A percentile compares a stretch with the other conserved stretches of the same genome.
Conservation (phyloP, 2,113 vertebrate species). For the Prunella himalayana region DNA sequence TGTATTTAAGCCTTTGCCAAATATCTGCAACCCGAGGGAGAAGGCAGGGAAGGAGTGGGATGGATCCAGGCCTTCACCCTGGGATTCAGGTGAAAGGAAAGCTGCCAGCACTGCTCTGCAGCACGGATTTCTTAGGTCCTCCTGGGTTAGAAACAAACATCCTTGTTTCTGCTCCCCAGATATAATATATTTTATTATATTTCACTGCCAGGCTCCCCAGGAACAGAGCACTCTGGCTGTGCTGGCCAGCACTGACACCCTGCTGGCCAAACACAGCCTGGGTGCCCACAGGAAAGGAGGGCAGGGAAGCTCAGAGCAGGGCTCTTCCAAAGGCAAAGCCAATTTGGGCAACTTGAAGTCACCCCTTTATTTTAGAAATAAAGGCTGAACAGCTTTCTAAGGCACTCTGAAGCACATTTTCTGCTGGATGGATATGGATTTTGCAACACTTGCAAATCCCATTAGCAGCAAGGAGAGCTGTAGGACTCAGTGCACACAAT, state of each 20-base stretch:
- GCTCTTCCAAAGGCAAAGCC: not conserved
- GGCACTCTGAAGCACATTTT: not conserved
- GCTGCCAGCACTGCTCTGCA: not conserved
- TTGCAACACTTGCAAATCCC: not conserved
- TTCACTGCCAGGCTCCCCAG: not conserved
- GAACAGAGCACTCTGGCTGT: not conserved
- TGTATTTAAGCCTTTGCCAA: not conserved
- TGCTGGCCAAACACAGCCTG: not conserved
- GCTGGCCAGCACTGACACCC: not conserved
- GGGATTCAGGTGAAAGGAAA: not conserved
- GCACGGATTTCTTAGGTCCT: rapidly evolving
- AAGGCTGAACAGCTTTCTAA: not conserved
- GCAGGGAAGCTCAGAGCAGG: not conserved
- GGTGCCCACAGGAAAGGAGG: rapidly evolving
- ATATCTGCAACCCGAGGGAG: not conserved
- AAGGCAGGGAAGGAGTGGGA: not conserved
- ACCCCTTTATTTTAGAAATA: not conserved
- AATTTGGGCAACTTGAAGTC: not conserved
- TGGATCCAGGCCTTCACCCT: not conserved
- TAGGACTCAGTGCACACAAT: not conserved
- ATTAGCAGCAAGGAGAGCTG: not conserved
- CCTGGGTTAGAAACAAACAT: not conserved
- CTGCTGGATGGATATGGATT: not conserved
- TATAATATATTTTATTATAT: rapidly evolving
- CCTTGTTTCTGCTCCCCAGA: not conserved